A percentile compares a stretch with the other conserved stretches of the same genome.
These are phyloP conservation scores for Leptosomus discolor DNA, from an alignment of 2,113 vertebrate genomes.

Conservation along the genomic window DNA sequence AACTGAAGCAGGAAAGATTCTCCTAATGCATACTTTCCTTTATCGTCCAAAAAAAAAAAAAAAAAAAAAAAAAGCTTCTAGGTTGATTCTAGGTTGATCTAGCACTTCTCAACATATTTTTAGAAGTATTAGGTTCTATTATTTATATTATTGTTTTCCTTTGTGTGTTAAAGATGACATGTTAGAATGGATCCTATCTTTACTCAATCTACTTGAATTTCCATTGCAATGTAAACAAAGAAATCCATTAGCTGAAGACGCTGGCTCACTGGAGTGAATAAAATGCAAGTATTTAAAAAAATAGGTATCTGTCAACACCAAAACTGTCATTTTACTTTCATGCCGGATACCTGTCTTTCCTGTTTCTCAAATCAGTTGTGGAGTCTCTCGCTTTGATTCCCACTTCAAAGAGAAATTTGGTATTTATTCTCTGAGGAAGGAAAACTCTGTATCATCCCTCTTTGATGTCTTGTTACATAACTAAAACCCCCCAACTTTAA, in stretches of 20 bases:
- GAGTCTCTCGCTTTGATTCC: constrained; percentile 1
- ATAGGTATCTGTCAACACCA: not conserved
- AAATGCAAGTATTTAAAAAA: not conserved
- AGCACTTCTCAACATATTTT: not conserved
- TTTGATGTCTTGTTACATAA: constrained; percentile 24
- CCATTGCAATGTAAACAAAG: not conserved
- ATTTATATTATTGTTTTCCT: not conserved
- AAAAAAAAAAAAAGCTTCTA: not conserved
- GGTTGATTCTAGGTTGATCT: not conserved
- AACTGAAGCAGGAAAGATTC: not conserved
- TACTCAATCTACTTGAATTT: not conserved
- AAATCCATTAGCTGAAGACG: not conserved
- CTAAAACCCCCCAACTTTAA: not conserved
- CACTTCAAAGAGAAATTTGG: constrained; percentile 30
- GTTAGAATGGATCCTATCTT: not conserved
- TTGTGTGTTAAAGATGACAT: not conserved
- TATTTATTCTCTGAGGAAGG: not conserved
- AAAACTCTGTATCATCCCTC: not conserved
- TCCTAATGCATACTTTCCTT: not conserved
- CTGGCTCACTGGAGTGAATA: not conserved
- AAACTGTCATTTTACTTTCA: not conserved
- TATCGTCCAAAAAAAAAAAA: too few species aligned
- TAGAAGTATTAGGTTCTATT: not conserved
- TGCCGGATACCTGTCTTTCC: not conserved
- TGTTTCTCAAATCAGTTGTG: not conserved